phyloP scores from a whole-genome alignment of 2,888 invertebrate species.

The Aphrophora alni region DNA sequence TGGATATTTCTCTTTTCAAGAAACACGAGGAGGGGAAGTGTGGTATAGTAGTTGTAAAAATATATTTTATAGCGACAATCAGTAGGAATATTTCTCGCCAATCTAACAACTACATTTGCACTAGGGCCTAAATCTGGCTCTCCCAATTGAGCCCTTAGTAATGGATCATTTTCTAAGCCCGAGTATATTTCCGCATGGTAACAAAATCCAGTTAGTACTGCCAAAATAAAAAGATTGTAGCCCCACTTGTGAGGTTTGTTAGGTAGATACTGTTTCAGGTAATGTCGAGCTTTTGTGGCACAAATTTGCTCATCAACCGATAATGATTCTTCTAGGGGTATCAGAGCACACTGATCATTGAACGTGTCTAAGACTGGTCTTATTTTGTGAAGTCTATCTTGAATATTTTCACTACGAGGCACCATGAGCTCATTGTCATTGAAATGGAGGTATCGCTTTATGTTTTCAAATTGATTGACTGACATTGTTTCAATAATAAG shows the following conservation, averaged over 20 bases:
- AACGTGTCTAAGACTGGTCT: slow-evolving; percentile 46
- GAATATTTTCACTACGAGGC: slow-evolving; percentile 32
- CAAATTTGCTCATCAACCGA: slow-evolving; percentile 52
- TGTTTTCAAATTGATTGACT: slow-evolving; percentile 49
- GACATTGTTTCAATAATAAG: slow-evolving; percentile 49
- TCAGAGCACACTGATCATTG: slow-evolving; percentile 40
- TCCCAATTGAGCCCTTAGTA: slow-evolving; percentile 18
- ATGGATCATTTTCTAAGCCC: slow-evolving; percentile 40
- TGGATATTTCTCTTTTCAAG: slow-evolving; percentile 30
- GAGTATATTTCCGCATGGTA: slow-evolving; percentile 45
- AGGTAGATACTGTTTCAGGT: slow-evolving; percentile 54
- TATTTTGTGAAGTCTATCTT: slow-evolving; percentile 48
- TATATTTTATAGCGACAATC: slow-evolving; percentile 33
- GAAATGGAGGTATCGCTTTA: slow-evolving; percentile 47
- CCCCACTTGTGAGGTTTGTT: slow-evolving; percentile 56
- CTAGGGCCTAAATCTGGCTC: slow-evolving; percentile 41
- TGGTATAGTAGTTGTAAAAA: slow-evolving; percentile 43
- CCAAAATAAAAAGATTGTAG: slow-evolving; percentile 44
- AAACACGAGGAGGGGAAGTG: slow-evolving; percentile 35
- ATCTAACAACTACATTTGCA: slow-evolving; percentile 41
- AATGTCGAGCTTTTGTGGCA: slow-evolving; percentile 47
- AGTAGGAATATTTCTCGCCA: slow-evolving; percentile 36
- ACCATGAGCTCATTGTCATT: slow-evolving; percentile 45
- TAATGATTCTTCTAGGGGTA: slow-evolving; percentile 47
- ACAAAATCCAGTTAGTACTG: slow-evolving; percentile 34